Base-by-base conservation (phyloP, 2,888 invertebrate species). In the Lithodes maja region DNA sequence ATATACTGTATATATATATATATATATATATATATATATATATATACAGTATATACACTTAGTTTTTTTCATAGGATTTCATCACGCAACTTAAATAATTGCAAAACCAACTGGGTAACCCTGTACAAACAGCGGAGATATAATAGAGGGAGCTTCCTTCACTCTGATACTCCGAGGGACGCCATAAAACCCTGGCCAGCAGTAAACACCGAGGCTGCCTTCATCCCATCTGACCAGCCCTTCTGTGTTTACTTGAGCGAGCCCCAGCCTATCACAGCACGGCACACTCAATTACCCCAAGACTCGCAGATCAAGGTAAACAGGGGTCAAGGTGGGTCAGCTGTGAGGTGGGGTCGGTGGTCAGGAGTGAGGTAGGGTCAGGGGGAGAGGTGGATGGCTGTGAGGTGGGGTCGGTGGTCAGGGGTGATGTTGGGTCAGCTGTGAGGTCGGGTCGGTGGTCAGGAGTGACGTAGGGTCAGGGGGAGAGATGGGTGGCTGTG, bases 151-250 rank as follows among this genome's bases (percentile, higher is more conserved):
- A 33, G 33, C 33, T 61, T 12, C 12, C 61, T 61, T 12, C 12
- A 12, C 61, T 1, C 61, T 61, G 61, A 61, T 61, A 61, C 12
- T 61, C 61, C 12, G 7, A 7, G 1, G 61, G 33, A 33, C 33
- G 33, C 33, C 33, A 33, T 33, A 33, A 33, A 33, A 33, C 33
- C 33, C 33, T 33, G 33, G 33, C 33, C 33, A 33, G 33, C 33
- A 33, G 71, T 17, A 71, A 71, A 71, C 71, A 71, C 3, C 17
- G 17, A 5, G 2, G 3, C 71, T 5, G 71, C 71, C 71, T 71
- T 71, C 71, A 71, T 71, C 71, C 12, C 71, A 71, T 71, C 71
- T 71, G 71, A 71, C 71, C 71, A 12, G 3, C 68, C 68, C 68
- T 61, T 15, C 68, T 61, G 9, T 71, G 71, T 71, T 71, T 12